These are phyloP conservation scores for Coilia nasus DNA, from an alignment of 2,797 vertebrate species.

Conservation along the genomic window DNA sequence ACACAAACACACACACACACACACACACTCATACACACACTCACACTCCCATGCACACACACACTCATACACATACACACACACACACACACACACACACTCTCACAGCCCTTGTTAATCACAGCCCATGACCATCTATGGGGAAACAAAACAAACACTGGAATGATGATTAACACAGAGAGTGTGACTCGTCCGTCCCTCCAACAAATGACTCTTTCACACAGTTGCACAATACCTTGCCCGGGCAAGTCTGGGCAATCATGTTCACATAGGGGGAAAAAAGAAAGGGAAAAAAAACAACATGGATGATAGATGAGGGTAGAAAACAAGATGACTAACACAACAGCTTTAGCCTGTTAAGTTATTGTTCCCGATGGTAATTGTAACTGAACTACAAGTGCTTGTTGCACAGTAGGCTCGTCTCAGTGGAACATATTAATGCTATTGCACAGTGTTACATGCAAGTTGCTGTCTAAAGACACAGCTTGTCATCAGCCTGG, in stretches of 20 bases:
- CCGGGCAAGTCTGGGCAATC: neutral
- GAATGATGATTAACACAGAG: neutral
- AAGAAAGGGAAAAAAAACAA: too few relatives aligned
- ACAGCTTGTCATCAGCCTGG: neutral
- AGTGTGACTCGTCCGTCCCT: neutral
- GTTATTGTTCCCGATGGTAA: neutral
- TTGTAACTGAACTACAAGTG: neutral
- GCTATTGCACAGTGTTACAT: conserved; percentile 5
- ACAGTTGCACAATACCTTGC: neutral
- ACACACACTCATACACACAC: neutral
- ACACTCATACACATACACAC: neutral
- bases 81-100: neutral
- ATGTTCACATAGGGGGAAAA: neutral
- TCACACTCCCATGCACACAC: neutral
- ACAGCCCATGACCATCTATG: neutral
- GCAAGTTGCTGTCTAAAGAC: neutral
- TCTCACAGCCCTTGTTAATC: neutral
- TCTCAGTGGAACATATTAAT: neutral
- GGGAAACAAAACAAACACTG: neutral
- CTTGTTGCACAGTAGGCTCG: neutral
- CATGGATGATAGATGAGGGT: neutral
- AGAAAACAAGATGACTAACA: neutral
- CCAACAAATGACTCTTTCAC: neutral
- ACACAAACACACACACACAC: neutral
- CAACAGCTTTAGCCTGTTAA: neutral